These are phyloP conservation scores for Dendrophyllia cribrosa DNA, from an alignment of 64 coral and sea anemone species.

Conservation along the genomic window DNA sequence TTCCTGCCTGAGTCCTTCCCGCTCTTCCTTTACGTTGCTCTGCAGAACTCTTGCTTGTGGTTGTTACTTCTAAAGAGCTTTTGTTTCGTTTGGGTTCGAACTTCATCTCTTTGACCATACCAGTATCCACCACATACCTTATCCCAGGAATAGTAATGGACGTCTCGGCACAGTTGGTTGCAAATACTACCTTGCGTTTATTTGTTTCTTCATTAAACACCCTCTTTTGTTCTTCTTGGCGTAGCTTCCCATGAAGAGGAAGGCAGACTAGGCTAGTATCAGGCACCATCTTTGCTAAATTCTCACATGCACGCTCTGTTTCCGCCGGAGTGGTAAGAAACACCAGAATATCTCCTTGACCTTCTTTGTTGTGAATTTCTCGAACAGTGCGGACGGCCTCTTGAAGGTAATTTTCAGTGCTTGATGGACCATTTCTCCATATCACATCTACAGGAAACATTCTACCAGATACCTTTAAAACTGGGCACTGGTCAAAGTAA, in stretches of 20 bases:
- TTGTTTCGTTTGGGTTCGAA: constrained; percentile 84
- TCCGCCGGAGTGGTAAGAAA: constrained; percentile 86
- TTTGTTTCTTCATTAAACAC: constrained; percentile 49
- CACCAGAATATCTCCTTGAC: constrained; percentile 80
- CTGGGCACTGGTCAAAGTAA: constrained; percentile 77
- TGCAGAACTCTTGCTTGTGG: constrained; percentile 84
- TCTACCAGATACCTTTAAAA: constrained; percentile 85
- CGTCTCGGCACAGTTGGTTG: constrained; percentile 94
- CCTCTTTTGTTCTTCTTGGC: constrained; percentile 87
- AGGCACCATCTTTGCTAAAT: constrained; percentile 22
- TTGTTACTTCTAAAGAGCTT: constrained; percentile 77
- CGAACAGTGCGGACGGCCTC: constrained; percentile 61
- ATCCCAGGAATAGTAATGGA: constrained; percentile 88
- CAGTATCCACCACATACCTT: constrained; percentile 89
- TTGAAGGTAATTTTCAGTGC: constrained; percentile 55
- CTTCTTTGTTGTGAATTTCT: constrained; percentile 71
- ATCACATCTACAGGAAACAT: constrained; percentile 80
- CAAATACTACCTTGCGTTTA: constrained; percentile 90
- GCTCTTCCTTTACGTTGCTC: constrained; percentile 89
- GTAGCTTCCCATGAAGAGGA: constrained; percentile 89
- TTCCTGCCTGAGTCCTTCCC: constrained; percentile 81
- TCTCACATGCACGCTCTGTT: constrained; percentile 83
- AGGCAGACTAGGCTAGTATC: constrained; percentile 52
- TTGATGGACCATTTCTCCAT: constrained; percentile 43
- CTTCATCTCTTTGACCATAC: constrained; percentile 85